phyloP scores from a whole-genome alignment of 2,113 vertebrate genomes.

The Microcebus lehilahytsara region DNA sequence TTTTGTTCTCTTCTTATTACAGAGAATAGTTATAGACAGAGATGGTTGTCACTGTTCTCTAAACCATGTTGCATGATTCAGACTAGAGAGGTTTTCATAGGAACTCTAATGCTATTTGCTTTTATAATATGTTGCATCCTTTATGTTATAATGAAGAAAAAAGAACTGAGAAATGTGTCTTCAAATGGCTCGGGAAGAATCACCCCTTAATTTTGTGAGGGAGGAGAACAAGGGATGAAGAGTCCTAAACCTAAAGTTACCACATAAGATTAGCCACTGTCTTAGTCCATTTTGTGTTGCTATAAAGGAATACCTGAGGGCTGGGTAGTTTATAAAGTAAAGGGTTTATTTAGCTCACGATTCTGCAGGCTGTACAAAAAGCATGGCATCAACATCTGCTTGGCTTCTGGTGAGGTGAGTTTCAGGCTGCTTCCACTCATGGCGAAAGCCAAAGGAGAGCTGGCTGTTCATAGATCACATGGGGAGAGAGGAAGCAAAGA shows the following conservation, averaged over 20 bases:
- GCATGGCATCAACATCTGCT: not conserved
- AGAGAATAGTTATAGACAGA: not conserved
- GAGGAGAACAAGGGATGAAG: not conserved
- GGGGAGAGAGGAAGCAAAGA: not conserved
- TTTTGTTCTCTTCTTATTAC: not conserved
- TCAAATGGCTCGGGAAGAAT: conserved; percentile 21
- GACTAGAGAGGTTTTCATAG: not conserved
- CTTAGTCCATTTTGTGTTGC: not conserved
- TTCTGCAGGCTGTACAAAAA: not conserved
- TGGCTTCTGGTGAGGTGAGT: not conserved
- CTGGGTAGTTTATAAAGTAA: not conserved
- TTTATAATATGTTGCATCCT: conserved; percentile 34
- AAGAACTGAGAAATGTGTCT: not conserved
- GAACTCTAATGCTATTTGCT: not conserved
- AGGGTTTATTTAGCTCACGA: not conserved
- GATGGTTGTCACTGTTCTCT: not conserved
- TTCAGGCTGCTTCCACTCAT: not conserved
- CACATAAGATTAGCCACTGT: not conserved
- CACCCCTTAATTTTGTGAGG: conserved; percentile 1
- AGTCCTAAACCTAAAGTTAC: not conserved
- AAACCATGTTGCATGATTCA: not conserved
- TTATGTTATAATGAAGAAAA: conserved; percentile 27
- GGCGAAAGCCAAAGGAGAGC: not conserved
- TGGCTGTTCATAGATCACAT: not conserved
- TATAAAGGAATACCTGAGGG: not conserved